Evolutionary conservation across 2,888 invertebrate genomes (phyloP).

Genomic region (Apoda limacodes): DNA sequence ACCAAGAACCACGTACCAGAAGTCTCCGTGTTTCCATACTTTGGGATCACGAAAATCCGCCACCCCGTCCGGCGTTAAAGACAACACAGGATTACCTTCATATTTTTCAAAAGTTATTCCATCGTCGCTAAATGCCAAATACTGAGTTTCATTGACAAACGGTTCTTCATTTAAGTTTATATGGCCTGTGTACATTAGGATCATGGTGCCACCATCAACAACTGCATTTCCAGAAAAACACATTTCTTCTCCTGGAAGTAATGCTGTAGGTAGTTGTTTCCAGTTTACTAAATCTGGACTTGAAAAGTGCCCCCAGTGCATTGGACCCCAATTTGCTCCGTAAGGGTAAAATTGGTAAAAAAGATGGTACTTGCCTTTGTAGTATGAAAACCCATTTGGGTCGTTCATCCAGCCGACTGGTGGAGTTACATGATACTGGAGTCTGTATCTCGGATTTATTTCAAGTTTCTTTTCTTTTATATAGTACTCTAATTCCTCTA

Average conservation of each 20-base stretch:
- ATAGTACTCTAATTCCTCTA: conserved; percentile 38
- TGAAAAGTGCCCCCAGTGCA: too few species aligned
- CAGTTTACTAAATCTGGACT: conserved; percentile 61
- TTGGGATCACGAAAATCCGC: too few species aligned
- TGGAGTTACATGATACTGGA: conserved; percentile 46
- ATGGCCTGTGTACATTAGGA: too few species aligned
- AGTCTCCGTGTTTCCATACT: too few species aligned
- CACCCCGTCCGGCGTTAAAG: too few species aligned
- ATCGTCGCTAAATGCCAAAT: too few species aligned
- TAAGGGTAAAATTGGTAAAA: conserved; percentile 68
- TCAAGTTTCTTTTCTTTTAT: conserved; percentile 36
- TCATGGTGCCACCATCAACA: conserved; percentile 39
- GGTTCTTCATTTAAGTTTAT: conserved; percentile 25
- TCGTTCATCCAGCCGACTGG: conserved; percentile 70
- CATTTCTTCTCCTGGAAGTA: conserved; percentile 50
- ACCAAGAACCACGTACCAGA: too few species aligned
- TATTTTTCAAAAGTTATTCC: too few species aligned
- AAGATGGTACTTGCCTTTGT: conserved; percentile 60
- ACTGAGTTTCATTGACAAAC: too few species aligned
- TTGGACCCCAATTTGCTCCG: conserved; percentile 51
- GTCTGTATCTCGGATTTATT: conserved; percentile 43
- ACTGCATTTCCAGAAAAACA: conserved; percentile 64
- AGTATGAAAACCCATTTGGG: conserved; percentile 66
- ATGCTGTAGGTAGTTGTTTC: conserved; percentile 56
- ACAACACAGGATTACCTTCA: too few species aligned